These are phyloP conservation scores for Psylliodes chrysocephalus DNA, from an alignment of 2,888 invertebrate species.

Conservation along the genomic window DNA sequence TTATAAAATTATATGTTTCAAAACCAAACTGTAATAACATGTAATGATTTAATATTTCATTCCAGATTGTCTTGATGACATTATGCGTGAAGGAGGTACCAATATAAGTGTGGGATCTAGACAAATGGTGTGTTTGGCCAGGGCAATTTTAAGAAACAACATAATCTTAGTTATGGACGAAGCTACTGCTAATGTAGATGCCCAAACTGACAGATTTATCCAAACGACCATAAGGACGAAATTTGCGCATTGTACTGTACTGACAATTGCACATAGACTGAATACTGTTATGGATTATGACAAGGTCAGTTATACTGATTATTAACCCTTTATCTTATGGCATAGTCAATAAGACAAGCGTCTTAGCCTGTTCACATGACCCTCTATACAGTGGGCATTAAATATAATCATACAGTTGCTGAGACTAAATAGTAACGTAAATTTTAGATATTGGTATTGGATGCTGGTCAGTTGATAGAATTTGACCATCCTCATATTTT, in stretches of 20 bases:
- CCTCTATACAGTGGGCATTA: no score
- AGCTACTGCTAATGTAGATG: constrained; percentile 70
- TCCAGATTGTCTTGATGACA: constrained; percentile 66
- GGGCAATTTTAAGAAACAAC: constrained; percentile 80
- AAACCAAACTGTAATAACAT: no score
- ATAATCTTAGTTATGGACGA: constrained; percentile 75
- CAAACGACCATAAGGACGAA: constrained; percentile 68
- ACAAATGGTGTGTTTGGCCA: constrained; percentile 82
- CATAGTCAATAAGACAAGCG: no score
- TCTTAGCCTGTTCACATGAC: no score
- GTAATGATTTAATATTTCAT: no score
- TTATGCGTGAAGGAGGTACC: constrained; percentile 76
- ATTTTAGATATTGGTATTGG: constrained; percentile 77
- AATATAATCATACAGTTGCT: no score
- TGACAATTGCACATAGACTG: constrained; percentile 75
- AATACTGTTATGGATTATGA: constrained; percentile 74
- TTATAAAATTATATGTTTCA: no score
- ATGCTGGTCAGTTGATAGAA: constrained; percentile 78
- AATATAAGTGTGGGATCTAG: constrained; percentile 86
- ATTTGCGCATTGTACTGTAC: constrained; percentile 68
- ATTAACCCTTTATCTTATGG: no score
- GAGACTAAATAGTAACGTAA: no score
- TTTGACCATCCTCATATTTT: constrained; percentile 77
- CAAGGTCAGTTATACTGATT: no score
- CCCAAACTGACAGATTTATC: constrained; percentile 69